Base-by-base conservation (phyloP, 2,113 vertebrate genomes). In the Prolemur simus region DNA sequence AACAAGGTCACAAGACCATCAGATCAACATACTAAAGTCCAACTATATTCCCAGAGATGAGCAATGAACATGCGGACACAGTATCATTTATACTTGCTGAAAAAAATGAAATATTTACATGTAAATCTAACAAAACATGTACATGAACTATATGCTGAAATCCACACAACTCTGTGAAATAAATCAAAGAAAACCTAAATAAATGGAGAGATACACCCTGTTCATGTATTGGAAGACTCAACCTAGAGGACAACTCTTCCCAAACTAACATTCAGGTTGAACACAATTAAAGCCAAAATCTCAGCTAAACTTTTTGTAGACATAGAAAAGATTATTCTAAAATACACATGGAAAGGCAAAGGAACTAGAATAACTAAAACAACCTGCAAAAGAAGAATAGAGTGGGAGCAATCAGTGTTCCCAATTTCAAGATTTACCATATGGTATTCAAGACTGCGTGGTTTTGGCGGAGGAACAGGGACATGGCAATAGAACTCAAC, bases 381-480 rank as follows among this genome's bases (percentile, higher is more conserved):
- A 23, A 6, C 58, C 18, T 63, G 52, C 9, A 25, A n/a, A 17
- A 27, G 20, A 84, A 60, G 25, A 85, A 37, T 47, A 18, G 23
- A 18, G 5, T 10, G 60, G 32, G 20, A 58, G 45, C 14, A 77
- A 29, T 54, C 54, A 0, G 11, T 45, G 29, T 17, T 15, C 52
- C 34, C 49, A 14, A 37, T 54, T 47, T 56, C 37, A 12, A 45
- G 74, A 39, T 39, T 66, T 60, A 12, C 18, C 42, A 10, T 9
- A 3, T 2, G 3, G 29, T 5, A 15, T 32, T 18, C 17, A 56
- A 8, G 58, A 7, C 18, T 0, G 1, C 5, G 42, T 37, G 3
- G 15, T 4, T 64, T 18, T 20, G 13, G 14, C 1, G 3, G 27
- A 60, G 14, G 37, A 56, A 86, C 2, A 25, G 18, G 21, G 42